These are phyloP conservation scores for Chrysolina haemoptera DNA, from an alignment of 2,888 invertebrate species.

Conservation along the genomic window DNA sequence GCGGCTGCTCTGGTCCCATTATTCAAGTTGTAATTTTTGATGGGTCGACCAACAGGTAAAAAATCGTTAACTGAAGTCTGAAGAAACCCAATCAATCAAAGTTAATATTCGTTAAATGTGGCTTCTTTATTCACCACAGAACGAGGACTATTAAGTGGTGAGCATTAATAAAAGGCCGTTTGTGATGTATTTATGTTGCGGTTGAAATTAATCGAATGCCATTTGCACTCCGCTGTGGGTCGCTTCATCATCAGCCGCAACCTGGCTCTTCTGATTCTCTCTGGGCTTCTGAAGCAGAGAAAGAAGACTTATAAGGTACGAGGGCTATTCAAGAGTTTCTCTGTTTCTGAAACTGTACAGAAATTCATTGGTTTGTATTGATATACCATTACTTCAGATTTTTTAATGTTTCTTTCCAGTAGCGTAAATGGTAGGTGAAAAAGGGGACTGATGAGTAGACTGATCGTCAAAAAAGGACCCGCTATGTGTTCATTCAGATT, in stretches of 20 bases:
- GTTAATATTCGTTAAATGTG: constrained; percentile 46
- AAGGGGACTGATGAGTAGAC: no score
- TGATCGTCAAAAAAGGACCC: no score
- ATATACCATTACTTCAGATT: no score
- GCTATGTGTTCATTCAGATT: no score
- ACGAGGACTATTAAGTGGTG: constrained; percentile 45
- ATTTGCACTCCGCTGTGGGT: constrained; percentile 66
- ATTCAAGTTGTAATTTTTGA: neutral
- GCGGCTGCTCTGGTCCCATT: neutral
- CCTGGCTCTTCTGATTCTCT: constrained; percentile 24
- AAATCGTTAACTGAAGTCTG: constrained; percentile 12
- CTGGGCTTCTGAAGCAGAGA: constrained; percentile 18
- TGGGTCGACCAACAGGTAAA: constrained; percentile 8
- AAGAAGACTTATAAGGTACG: constrained; percentile 4
- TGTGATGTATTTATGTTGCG: constrained; percentile 58
- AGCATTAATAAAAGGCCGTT: constrained; percentile 49
- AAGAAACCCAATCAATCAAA: constrained; percentile 39
- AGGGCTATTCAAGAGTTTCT: neutral
- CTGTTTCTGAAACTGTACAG: neutral
- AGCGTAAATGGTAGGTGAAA: no score
- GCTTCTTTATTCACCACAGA: constrained; percentile 44
- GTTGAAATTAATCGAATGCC: constrained; percentile 66
- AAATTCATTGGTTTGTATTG: neutral
- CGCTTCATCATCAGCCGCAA: constrained; percentile 61
- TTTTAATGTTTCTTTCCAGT: neutral